Evolutionary conservation across 2,888 invertebrate species (phyloP), one percentile per base, ranked within the genome.

Genomic region (Drosophila cyrtoloma): DNA sequence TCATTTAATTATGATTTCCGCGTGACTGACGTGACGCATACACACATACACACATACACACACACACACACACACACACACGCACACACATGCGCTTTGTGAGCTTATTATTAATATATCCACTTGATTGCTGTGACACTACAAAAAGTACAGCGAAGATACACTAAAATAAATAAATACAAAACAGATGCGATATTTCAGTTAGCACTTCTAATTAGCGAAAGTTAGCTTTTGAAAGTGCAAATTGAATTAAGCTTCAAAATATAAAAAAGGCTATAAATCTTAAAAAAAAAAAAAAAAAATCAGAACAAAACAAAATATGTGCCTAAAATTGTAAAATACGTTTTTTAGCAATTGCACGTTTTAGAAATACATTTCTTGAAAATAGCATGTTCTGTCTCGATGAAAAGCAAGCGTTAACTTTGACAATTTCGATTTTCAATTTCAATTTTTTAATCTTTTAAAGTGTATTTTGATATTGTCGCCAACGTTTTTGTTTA

Each of bases 1-100:
- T 85, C 85, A 85, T 87, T 85, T 85, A 85, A 85, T 85, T 87
- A 87, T 87, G 79, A 85, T 87, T 85, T 85, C 83, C 87, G 79
- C 71, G 70, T 74, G 80, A 57, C 58, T 64, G 52, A 67, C 68
- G 69, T 63, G 71, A 47, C 44, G 37, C 63, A 52, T 39, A 30
- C 57, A 44, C 30, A 57, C 39, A 69, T 30, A 44, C 63, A 52
- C 53, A 30, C 32, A 39, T 55, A 50, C 61, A 52, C 52, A 28
- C 52, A 28, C n/a, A 61, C 35, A 65, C 39, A 44, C 63, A 39
- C 51, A 35, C 55, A 39, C 39, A 65, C 44, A 50, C 61, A 39
- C 51, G n/a, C 59, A 42, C 32, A 64, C 42, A 66, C 35, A 42
- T 58, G 44, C 53, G 44, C 52, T 64, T 35, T 47, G 42, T 68